phyloP scores from a whole-genome alignment of 1,140 invertebrate species.

The Orchestia grillus region DNA sequence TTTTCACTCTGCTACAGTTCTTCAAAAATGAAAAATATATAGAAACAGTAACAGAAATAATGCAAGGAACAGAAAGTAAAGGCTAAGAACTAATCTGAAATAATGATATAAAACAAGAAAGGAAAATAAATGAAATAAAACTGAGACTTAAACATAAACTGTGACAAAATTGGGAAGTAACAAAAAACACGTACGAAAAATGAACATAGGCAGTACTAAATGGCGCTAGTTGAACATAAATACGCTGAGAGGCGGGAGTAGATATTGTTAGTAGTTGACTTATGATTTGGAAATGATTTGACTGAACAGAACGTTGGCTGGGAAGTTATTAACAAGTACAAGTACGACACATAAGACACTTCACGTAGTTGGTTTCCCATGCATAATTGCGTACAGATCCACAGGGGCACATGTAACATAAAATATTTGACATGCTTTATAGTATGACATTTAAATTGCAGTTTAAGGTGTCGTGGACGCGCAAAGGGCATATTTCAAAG shows the following conservation, averaged over 20 bases:
- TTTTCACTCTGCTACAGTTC: background rate
- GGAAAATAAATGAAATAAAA: background rate
- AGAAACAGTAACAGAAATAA: background rate
- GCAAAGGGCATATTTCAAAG: background rate
- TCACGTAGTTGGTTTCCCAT: conserved; percentile 12
- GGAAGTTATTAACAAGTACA: background rate
- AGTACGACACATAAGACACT: background rate
- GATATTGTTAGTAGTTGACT: background rate
- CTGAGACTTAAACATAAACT: background rate
- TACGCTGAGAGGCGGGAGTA: background rate
- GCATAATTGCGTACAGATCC: background rate
- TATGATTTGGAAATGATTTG: background rate
- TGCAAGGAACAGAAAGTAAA: background rate
- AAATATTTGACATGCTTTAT: background rate
- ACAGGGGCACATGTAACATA: background rate
- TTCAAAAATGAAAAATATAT: background rate
- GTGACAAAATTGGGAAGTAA: background rate
- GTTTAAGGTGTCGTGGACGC: background rate
- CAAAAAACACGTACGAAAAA: background rate
- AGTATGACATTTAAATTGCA: background rate
- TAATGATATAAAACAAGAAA: background rate
- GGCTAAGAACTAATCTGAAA: background rate
- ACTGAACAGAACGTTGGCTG: background rate
- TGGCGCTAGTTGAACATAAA: background rate
- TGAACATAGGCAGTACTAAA: background rate